Base-by-base conservation (phyloP, 2,888 invertebrate genomes). In the Noctua pronuba region DNA sequence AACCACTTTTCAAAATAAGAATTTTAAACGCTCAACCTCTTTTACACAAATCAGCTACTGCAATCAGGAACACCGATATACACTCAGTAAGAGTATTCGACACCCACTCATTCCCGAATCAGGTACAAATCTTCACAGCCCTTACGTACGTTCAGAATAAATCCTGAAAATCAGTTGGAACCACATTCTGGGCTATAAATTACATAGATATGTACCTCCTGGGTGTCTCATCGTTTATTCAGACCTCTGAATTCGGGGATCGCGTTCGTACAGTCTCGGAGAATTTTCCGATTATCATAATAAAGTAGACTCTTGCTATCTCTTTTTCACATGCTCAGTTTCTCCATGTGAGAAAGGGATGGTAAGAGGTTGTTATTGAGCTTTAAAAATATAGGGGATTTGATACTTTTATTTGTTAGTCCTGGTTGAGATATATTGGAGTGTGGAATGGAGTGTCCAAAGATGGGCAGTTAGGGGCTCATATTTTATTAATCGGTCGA, bases 221-320 rank as follows among this genome's bases (percentile, higher is more conserved):
- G 90, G 89, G 92, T 82, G 88, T 73, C 92, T 93, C 93, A 95
- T 95, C 93, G 92, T 90, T 95, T 94, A 95, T 95, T 95, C 95
- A 95, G 89, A 87, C 84, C 85, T 80, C 89, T 84, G 91, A 91
- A 93, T 93, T 92, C 91, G 87, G 89, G 89, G 78, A 88, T 86
- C 84, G 86, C 89, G 87, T 90, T 90, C 91, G 89, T 92, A 89
- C 93, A 92, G 93, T 94, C 94, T 93, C 92, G 92, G 92, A 90
- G 92, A 94, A 95, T 94, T 93, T 93, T 92, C 92, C 92, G 94
- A 95, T 95, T 95, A 95, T 95, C 94, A 95, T 95, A 95, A 95
- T 95, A 94, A 93, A 95, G 94, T 94, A 94, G 93, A 84, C 41
- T 73, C 60, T n/a, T 24, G 46, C 85, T 81, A 76, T 94, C 93